Percentiles rank a stretch among this genome's conserved stretches.
phyloP scores from a whole-genome alignment of 2,113 vertebrate genomes.

The Urocynchramus pylzowi region DNA sequence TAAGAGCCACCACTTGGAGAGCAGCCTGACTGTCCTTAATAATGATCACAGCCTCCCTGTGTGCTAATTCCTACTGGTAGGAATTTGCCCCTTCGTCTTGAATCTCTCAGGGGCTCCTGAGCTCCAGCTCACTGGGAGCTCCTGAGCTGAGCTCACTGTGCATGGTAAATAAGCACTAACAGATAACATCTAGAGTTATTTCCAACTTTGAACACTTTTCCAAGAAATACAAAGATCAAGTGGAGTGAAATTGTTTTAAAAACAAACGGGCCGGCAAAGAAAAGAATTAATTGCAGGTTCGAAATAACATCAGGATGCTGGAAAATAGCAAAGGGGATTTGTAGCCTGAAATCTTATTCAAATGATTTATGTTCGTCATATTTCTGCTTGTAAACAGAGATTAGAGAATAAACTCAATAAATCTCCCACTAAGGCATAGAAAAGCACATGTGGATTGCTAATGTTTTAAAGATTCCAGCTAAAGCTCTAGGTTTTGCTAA shows the following conservation, averaged over 20 bases:
- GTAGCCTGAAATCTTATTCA: conserved; percentile 22
- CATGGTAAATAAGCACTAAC: neutral
- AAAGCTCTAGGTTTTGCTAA: conserved; percentile 14
- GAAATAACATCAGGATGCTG: neutral
- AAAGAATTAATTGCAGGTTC: conserved; percentile 41
- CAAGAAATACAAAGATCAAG: conserved; percentile 44
- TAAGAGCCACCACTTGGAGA: neutral
- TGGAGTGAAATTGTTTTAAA: conserved; percentile 27
- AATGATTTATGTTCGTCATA: conserved; percentile 19
- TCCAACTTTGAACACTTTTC: conserved; percentile 25
- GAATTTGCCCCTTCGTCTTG: neutral
- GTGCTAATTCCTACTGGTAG: neutral
- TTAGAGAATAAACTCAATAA: conserved; percentile 50
- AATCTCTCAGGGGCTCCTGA: neutral
- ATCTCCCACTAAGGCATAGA: conserved; percentile 29
- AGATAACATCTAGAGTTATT: conserved; percentile 27
- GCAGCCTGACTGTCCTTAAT: neutral
- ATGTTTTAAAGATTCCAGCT: conserved; percentile 34
- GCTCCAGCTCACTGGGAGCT: neutral
- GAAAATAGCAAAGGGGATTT: neutral
- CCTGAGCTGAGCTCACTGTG: neutral
- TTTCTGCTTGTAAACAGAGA: conserved; percentile 61
- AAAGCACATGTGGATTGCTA: conserved; percentile 28
- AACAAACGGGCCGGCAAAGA: neutral
- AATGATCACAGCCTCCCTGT: neutral